Percentiles rank a stretch among this genome's conserved stretches.
Evolutionary conservation across 1,140 invertebrate species (phyloP).

Genomic region (Drosophila suzukii): DNA sequence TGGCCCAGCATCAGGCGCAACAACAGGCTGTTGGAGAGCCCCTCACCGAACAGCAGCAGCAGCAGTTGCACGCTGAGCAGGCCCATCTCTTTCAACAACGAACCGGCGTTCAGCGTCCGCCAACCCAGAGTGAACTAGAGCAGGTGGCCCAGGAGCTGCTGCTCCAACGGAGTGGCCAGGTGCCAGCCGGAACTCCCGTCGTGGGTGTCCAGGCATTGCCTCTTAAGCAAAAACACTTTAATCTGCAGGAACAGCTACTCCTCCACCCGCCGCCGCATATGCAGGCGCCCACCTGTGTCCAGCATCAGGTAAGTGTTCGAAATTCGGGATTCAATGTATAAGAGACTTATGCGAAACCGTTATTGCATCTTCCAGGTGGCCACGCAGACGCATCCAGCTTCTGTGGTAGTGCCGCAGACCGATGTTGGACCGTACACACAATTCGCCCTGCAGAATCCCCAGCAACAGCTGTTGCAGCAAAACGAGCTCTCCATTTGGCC

Average conservation of each 20-base stretch:
- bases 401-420: conserved; percentile 74
- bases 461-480: conserved; percentile 58
- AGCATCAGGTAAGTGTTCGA: conserved; percentile 69
- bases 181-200: conserved; percentile 59
- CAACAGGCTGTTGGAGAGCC: conserved; percentile 31
- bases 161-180: conserved; percentile 73
- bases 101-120: conserved; percentile 74
- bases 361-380: conserved; percentile 85
- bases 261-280: conserved; percentile 74
- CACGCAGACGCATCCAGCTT: conserved; percentile 85
- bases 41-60: conserved; percentile 47
- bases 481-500: conserved; percentile 84
- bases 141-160: conserved; percentile 75
- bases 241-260: conserved; percentile 82
- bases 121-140: conserved; percentile 82
- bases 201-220: conserved; percentile 68
- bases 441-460: conserved; percentile 57
- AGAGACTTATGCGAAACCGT: conserved; percentile 9
- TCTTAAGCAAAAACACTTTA: conserved; percentile 79
- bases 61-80: conserved; percentile 80
- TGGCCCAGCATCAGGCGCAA: conserved; percentile 57
- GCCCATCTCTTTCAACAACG: conserved; percentile 82
- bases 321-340: too few relatives aligned
- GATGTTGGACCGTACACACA: conserved; percentile 61
- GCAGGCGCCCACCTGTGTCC: conserved; percentile 73